Percentiles rank a stretch among this genome's conserved stretches.
These are phyloP conservation scores for Mayetiola destructor DNA, from an alignment of 2,888 invertebrate species.

Conservation along the genomic window DNA sequence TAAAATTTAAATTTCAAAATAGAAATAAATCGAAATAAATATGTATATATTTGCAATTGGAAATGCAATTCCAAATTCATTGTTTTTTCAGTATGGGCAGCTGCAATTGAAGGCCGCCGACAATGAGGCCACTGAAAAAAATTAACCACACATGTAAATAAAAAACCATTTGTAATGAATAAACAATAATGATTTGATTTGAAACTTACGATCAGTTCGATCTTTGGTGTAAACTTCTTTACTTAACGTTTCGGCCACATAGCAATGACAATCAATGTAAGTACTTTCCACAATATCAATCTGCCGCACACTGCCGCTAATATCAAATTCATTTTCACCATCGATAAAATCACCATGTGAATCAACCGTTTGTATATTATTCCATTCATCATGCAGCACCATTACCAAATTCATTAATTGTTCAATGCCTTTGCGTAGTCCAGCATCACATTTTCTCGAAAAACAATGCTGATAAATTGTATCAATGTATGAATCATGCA, in stretches of 20 bases:
- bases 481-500: conserved; percentile 30
- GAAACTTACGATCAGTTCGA: conserved; percentile 25
- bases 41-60: too few species aligned
- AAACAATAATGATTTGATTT: background rate
- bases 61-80: too few species aligned
- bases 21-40: too few species aligned
- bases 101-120: conserved; percentile 28
- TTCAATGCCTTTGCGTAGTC: conserved; percentile 21
- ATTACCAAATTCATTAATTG: conserved; percentile 29
- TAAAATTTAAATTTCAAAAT: too few species aligned
- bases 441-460: conserved; percentile 7
- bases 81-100: conserved; percentile 28
- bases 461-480: conserved; percentile 29
- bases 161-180: background rate
- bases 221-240: conserved; percentile 27
- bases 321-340: conserved; percentile 9
- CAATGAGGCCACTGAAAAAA: conserved; percentile 25
- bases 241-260: conserved; percentile 27
- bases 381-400: conserved; percentile 31
- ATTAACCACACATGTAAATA: background rate
- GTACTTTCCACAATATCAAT: conserved; percentile 30
- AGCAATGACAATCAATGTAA: conserved; percentile 32
- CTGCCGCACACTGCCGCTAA: conserved; percentile 20
- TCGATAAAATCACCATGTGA: conserved; percentile 19
- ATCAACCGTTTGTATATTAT: conserved; percentile 17